These are phyloP conservation scores for Cyanocitta stelleri DNA, from an alignment of 2,113 vertebrate species.

Conservation along the genomic window DNA sequence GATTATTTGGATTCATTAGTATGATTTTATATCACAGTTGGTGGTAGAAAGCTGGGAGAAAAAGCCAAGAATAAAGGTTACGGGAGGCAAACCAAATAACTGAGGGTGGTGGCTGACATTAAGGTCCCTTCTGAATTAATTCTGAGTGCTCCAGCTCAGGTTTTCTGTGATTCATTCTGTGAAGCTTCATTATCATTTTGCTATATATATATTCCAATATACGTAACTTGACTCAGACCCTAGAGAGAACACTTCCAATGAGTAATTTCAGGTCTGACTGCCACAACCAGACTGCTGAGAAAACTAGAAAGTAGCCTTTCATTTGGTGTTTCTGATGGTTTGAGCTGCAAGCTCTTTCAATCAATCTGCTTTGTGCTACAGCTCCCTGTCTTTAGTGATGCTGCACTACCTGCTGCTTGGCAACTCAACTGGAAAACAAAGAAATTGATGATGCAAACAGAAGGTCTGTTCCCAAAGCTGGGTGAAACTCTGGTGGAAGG, in stretches of 20 bases:
- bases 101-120: not conserved
- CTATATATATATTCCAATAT: not conserved
- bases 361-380: not conserved
- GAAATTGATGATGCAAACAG: not conserved
- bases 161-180: not conserved
- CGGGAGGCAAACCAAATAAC: not conserved
- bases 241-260: not conserved
- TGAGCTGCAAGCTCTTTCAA: not conserved
- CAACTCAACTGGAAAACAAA: not conserved
- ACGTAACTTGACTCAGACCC: rapidly evolving
- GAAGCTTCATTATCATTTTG: not conserved
- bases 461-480: not conserved
- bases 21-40: not conserved
- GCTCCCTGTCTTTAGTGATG: not conserved
- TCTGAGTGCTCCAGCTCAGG: not conserved
- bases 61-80: not conserved
- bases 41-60: not conserved
- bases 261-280: not conserved
- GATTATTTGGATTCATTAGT: not conserved
- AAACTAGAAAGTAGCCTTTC: not conserved
- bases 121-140: not conserved
- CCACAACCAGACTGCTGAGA: not conserved
- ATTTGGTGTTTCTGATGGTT: not conserved
- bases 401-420: not conserved
- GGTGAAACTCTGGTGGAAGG: not conserved